These are phyloP conservation scores for Micrasema minimum DNA, from an alignment of 1,140 invertebrate species.

Conservation along the genomic window DNA sequence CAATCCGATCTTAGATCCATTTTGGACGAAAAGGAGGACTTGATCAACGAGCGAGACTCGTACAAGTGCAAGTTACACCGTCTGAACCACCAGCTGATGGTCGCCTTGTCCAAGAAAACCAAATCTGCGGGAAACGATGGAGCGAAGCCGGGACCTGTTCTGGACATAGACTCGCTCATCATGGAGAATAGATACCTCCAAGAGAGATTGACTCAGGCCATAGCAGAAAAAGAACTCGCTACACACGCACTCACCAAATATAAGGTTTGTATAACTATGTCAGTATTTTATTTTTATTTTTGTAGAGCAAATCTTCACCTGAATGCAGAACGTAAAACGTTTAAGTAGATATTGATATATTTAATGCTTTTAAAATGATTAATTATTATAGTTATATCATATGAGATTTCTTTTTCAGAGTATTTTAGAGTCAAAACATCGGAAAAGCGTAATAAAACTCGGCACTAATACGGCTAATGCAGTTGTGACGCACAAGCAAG, in stretches of 20 bases:
- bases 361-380: no score
- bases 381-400: no score
- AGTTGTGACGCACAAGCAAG: conserved; percentile 72
- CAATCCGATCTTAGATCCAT: conserved; percentile 80
- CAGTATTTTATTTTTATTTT: no score
- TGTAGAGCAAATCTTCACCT: no score
- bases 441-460: conserved; percentile 71
- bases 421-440: conserved; percentile 71
- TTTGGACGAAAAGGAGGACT: conserved; percentile 88
- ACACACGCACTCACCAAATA: conserved; percentile 78
- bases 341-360: no score
- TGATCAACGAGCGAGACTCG: conserved; percentile 83
- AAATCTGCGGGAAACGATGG: conserved; percentile 48
- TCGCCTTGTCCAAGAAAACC: conserved; percentile 69
- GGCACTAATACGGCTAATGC: conserved; percentile 67
- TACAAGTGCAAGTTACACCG: conserved; percentile 87
- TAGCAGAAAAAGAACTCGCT: conserved; percentile 83
- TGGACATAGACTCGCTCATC: conserved; percentile 85
- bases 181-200: conserved; percentile 88
- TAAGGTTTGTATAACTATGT: conserved; percentile 71
- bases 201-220: conserved; percentile 81
- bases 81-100: conserved; percentile 84
- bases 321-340: no score
- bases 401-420: conserved; percentile 61
- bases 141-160: conserved; percentile 61